Percentiles rank a stretch among this genome's conserved stretches.
Evolutionary conservation across 1,140 invertebrate genomes (phyloP).

Genomic region (Trinorchestia longiramus): DNA sequence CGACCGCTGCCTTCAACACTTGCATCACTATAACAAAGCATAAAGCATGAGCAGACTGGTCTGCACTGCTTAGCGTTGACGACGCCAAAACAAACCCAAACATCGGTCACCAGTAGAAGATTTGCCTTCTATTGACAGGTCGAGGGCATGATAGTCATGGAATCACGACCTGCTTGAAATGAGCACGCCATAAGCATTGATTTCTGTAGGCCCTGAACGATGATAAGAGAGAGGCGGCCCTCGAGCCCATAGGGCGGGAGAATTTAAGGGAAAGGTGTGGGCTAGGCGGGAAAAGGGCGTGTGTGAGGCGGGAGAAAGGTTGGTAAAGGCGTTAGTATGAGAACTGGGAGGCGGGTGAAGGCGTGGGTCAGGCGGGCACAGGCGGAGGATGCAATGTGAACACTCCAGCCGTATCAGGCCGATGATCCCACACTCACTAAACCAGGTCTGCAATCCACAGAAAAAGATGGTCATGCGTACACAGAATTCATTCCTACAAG

Average conservation of each 20-base stretch:
- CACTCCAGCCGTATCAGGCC: background rate
- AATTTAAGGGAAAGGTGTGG: slow-evolving; percentile 11
- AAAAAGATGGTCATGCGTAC: background rate
- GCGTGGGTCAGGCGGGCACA: background rate
- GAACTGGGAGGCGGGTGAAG: slow-evolving; percentile 10
- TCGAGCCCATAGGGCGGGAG: slow-evolving; percentile 28
- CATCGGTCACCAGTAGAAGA: background rate
- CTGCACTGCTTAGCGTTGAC: background rate
- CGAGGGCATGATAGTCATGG: background rate
- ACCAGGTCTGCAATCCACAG: background rate
- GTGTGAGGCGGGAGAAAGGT: slow-evolving; percentile 42
- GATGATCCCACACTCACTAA: background rate
- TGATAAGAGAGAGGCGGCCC: background rate
- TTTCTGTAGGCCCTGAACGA: background rate
- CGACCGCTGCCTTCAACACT: background rate
- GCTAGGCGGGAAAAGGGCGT: slow-evolving; percentile 28
- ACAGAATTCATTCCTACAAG: background rate
- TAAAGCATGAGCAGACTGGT: background rate
- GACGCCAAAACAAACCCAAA: slow-evolving; percentile 37
- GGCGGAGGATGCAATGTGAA: background rate
- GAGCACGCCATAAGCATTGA: background rate
- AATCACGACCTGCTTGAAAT: background rate
- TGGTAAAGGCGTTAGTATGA: slow-evolving; percentile 13
- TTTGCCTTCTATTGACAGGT: background rate
- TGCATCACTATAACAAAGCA: background rate